These are phyloP conservation scores for Chaetodon trifascialis DNA, from an alignment of 2,113 vertebrate genomes.

Conservation along the genomic window DNA sequence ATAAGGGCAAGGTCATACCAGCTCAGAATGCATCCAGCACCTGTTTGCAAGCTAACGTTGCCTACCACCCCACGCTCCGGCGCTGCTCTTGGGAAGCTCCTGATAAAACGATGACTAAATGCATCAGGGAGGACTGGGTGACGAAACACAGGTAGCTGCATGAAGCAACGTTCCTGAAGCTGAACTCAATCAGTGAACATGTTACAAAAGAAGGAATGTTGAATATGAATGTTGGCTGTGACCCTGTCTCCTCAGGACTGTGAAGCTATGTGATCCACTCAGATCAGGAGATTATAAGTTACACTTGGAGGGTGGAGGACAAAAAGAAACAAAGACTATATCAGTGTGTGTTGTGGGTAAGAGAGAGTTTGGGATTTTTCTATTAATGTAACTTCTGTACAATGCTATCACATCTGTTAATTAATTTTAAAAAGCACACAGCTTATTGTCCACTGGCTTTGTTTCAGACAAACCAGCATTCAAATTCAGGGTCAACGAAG, in stretches of 20 bases:
- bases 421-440: neutral
- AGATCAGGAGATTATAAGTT: conserved; percentile 89
- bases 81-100: conserved; percentile 87
- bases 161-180: neutral
- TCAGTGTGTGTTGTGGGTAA: conserved; percentile 90
- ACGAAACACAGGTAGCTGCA: conserved; percentile 67
- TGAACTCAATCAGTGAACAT: neutral
- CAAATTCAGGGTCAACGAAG: fast-evolving
- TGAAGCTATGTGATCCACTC: conserved; percentile 83
- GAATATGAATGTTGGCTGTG: neutral
- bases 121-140: conserved; percentile 35
- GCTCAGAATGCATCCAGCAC: conserved; percentile 72
- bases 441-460: neutral
- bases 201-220: too few species aligned
- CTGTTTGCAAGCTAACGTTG: conserved; percentile 88
- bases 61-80: conserved; percentile 86
- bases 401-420: fast-evolving
- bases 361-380: conserved; percentile 41
- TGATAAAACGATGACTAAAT: conserved; percentile 41
- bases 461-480: conserved; percentile 59
- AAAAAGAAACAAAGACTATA: conserved; percentile 81
- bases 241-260: conserved; percentile 81
- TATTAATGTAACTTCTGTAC: neutral
- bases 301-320: conserved; percentile 86
- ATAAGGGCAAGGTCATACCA: conserved; percentile 79